Evolutionary conservation across 2,888 invertebrate species (phyloP), one percentile per base, ranked within the genome.

Genomic region (Zhengitettix transpicula): DNA sequence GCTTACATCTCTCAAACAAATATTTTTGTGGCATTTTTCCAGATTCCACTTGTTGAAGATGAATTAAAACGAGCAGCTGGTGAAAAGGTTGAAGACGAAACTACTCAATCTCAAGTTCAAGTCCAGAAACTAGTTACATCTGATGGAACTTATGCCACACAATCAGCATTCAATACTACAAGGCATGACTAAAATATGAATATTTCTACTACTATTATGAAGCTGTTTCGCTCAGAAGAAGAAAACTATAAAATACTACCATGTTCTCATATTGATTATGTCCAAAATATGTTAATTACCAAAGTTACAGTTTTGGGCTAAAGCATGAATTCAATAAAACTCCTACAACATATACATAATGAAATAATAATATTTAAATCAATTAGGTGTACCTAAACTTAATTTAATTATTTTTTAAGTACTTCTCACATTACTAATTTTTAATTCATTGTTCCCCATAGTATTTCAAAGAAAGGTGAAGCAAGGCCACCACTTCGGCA

Each of bases 91-190:
- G 78, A 80, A 17, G 82, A 82, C 58, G 75, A 73, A 62, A 65
- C 72, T 1, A 73, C 75, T 1, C 59, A 62, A 61, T 56, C 61
- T 10, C 56, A 59, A n/a, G 65, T 66, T 5, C 67, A 68, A 58
- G 71, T 75, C 2, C 79, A 84, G 42, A 87, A 85, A 67, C 75
- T 92, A 62, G 96, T 99, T 52, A 99, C 99, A 55, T 97, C 98
- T 44, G 99, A 99, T 77, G 99, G 99, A 17, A 97, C 98, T 0
- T 99, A 99, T 74, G 99, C 98, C 40, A 89, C 96, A 7, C 98
- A 99, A 75, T 96, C 96, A 65, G 97, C 95, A 52, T 95, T 98
- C 74, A 95, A 90, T 70, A 78, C 90, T 66, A 79, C 85, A 40
- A 78, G 81, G 82, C 86, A 72, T 47, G 10, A 7, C 28, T 28